phyloP scores from a whole-genome alignment of 2,888 invertebrate genomes.

The Mesorhabditis belari region DNA sequence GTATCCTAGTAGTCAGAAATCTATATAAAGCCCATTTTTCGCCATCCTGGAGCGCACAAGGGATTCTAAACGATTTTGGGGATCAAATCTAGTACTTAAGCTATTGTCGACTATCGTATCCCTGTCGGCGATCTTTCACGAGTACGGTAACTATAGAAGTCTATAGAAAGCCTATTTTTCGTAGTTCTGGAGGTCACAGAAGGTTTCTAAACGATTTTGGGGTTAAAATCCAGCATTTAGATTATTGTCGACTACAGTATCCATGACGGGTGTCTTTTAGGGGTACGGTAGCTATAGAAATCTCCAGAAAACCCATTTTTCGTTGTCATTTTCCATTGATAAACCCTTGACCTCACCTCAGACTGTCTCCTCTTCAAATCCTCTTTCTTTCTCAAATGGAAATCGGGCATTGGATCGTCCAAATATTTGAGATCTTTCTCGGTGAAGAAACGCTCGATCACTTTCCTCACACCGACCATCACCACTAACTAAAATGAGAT shows the following conservation, averaged over 20 bases:
- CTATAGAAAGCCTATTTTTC: constrained; percentile 10
- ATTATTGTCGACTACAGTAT: constrained; percentile 90
- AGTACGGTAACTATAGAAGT: not conserved
- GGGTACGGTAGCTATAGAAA: constrained; percentile 81
- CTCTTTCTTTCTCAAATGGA: constrained; percentile 70
- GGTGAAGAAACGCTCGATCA: constrained; percentile 81
- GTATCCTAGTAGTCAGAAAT: too few species aligned
- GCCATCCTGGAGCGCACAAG: too few species aligned
- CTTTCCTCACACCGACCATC: constrained; percentile 90
- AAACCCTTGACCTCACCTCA: constrained; percentile 54
- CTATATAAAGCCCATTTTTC: too few species aligned
- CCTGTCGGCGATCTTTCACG: not conserved
- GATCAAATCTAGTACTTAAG: not conserved
- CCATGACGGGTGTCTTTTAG: constrained; percentile 83
- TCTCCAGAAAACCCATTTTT: constrained; percentile 93
- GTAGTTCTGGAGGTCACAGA: constrained; percentile 59
- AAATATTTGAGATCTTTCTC: constrained; percentile 86
- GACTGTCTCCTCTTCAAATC: constrained; percentile 62
- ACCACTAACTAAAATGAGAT: constrained; percentile 69
- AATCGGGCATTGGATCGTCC: constrained; percentile 94
- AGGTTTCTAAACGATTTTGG: constrained; percentile 70
- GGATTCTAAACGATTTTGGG: too few species aligned
- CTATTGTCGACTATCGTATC: constrained; percentile 6
- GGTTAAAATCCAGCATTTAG: constrained; percentile 90
- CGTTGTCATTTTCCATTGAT: constrained; percentile 45